Evolutionary conservation across 2,797 vertebrate species (phyloP).

Genomic region (Sebastes taczanowskii): DNA sequence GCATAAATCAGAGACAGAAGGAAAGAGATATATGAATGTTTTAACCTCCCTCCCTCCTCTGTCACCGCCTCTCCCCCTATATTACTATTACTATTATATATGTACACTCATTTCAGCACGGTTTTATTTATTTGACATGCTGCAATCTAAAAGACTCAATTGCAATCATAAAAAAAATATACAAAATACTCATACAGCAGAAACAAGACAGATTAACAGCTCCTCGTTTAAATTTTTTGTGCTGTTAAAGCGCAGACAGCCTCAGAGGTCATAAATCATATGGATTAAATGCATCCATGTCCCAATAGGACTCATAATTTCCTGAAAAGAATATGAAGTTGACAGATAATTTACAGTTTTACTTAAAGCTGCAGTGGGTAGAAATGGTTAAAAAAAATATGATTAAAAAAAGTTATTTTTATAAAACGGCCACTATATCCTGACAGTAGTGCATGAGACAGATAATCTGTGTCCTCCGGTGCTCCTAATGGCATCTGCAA

Average conservation of each 20-base stretch:
- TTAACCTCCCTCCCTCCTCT: constrained; percentile 23
- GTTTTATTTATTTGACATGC: background rate
- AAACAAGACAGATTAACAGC: background rate
- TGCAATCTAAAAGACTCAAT: background rate
- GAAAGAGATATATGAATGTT: constrained; percentile 51
- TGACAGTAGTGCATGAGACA: too few species aligned
- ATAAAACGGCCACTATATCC: too few species aligned
- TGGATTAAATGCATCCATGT: background rate
- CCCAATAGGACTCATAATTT: background rate
- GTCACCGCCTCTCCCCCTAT: background rate
- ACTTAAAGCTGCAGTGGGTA: background rate
- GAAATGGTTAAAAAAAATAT: too few species aligned
- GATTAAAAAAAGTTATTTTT: too few species aligned
- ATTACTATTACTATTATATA: background rate
- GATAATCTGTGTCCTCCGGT: too few species aligned
- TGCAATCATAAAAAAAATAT: background rate
- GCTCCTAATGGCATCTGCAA: too few species aligned
- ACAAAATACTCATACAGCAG: background rate
- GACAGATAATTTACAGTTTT: background rate
- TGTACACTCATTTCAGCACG: background rate
- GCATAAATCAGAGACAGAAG: constrained; percentile 58
- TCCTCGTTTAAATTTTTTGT: background rate
- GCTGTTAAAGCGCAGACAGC: background rate
- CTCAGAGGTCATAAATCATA: background rate
- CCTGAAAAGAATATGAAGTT: background rate